These are phyloP conservation scores for Spisula subtruncata DNA, from an alignment of 2,888 invertebrate genomes.

Conservation along the genomic window DNA sequence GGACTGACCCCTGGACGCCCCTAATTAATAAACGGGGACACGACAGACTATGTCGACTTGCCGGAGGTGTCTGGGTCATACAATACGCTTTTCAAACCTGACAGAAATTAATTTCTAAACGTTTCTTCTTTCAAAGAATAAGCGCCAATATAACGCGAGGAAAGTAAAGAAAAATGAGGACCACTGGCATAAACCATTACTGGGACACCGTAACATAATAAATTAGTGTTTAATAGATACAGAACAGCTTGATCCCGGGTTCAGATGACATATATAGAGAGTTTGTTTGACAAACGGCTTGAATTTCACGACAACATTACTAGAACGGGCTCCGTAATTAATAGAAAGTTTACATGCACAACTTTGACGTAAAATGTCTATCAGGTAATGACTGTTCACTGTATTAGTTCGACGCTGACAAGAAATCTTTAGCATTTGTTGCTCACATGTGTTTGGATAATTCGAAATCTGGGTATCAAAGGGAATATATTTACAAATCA, in stretches of 20 bases:
- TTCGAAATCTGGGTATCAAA: neutral
- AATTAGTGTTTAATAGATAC: slow-evolving; percentile 35
- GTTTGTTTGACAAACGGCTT: slow-evolving; percentile 14
- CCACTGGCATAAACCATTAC: slow-evolving; percentile 39
- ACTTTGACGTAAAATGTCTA: neutral
- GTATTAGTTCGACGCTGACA: neutral
- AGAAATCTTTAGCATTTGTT: neutral
- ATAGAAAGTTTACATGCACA: neutral
- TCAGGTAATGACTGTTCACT: neutral
- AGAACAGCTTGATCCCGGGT: slow-evolving; percentile 40
- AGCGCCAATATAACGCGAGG: slow-evolving; percentile 34
- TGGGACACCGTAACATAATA: slow-evolving; percentile 31
- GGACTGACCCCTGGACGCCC: slow-evolving; percentile 48
- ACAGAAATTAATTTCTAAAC: slow-evolving; percentile 58
- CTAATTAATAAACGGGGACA: slow-evolving; percentile 56
- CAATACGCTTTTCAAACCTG: slow-evolving; percentile 53
- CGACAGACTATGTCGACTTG: slow-evolving; percentile 45
- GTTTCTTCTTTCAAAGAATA: slow-evolving; percentile 48
- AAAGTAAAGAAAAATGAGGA: slow-evolving; percentile 22
- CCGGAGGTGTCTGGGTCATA: slow-evolving; percentile 35
- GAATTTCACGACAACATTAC: slow-evolving; percentile 1
- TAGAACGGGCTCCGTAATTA: neutral
- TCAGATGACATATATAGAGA: slow-evolving; percentile 19
- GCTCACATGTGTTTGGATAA: neutral
- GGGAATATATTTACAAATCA: neutral